Conservation (phyloP, 2,113 vertebrate genomes). For the Brienomyrus brachyistius region DNA sequence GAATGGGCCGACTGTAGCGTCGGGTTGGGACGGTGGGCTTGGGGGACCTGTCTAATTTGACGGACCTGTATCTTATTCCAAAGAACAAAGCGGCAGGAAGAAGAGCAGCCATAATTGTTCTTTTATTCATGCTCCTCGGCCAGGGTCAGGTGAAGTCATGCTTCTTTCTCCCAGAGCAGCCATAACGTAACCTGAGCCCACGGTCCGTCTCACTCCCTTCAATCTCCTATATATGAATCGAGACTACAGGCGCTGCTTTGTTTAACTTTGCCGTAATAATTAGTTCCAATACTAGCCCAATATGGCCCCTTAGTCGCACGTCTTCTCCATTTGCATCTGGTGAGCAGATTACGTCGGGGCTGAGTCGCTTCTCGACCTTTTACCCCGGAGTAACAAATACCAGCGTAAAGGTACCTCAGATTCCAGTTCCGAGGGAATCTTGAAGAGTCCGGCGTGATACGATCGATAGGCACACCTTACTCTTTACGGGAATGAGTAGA, state of each 20-base stretch:
- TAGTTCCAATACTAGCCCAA: not conserved
- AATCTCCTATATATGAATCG: slow-evolving; percentile 58
- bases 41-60: slow-evolving; percentile 70
- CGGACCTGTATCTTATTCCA: slow-evolving; percentile 79
- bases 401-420: not conserved
- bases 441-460: not conserved
- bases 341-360: not conserved
- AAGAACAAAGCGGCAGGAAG: slow-evolving; percentile 69
- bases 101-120: slow-evolving; percentile 72
- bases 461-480: not conserved
- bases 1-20: slow-evolving; percentile 68
- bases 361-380: not conserved
- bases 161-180: not conserved
- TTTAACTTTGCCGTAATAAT: slow-evolving; percentile 7
- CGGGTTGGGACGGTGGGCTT: slow-evolving; percentile 23
- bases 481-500: not conserved
- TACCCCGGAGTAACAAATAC: not conserved
- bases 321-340: not conserved
- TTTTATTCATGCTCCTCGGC: slow-evolving; percentile 53
- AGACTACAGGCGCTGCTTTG: slow-evolving; percentile 67
- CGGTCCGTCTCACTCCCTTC: slow-evolving; percentile 17
- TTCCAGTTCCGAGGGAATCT: not conserved
- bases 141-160: not conserved
- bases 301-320: not conserved
- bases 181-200: slow-evolving; percentile 55